Conservation (phyloP, 2,113 vertebrate species). For the Crotalus horridus region DNA sequence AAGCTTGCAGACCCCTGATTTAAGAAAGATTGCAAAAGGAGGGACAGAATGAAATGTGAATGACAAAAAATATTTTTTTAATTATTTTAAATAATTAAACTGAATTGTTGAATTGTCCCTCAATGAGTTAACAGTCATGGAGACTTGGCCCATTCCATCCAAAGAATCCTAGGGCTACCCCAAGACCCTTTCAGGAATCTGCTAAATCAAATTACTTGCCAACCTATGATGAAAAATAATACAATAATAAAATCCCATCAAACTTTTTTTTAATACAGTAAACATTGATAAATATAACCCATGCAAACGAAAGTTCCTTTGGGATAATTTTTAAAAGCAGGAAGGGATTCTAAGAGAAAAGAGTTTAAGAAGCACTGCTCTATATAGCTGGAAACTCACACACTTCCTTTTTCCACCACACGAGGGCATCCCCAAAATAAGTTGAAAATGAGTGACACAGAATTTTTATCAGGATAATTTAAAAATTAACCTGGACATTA, state of each 20-base stretch:
- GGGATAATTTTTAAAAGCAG: not conserved
- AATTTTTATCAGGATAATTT: not conserved
- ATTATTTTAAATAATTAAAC: not conserved
- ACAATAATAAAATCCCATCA: not conserved
- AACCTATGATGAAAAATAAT: not conserved
- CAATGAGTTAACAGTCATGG: not conserved
- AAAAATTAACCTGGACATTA: not conserved
- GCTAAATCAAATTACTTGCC: not conserved
- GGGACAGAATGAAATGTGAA: not conserved
- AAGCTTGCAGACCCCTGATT: too few relatives aligned
- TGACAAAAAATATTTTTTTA: not conserved
- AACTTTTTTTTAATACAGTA: not conserved
- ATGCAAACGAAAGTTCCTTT: not conserved
- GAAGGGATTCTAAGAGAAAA: not conserved
- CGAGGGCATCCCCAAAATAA: not conserved
- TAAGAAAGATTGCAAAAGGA: not conserved
- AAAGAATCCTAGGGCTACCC: not conserved
- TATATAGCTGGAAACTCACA: not conserved
- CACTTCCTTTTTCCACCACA: not conserved
- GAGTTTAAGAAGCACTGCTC: not conserved
- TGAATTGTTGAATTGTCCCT: not conserved
- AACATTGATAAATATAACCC: not conserved
- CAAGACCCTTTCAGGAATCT: not conserved
- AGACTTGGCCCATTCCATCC: not conserved
- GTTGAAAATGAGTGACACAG: not conserved